phyloP scores from a whole-genome alignment of 2,797 vertebrate genomes.

The Hydrocynus forskahlii region DNA sequence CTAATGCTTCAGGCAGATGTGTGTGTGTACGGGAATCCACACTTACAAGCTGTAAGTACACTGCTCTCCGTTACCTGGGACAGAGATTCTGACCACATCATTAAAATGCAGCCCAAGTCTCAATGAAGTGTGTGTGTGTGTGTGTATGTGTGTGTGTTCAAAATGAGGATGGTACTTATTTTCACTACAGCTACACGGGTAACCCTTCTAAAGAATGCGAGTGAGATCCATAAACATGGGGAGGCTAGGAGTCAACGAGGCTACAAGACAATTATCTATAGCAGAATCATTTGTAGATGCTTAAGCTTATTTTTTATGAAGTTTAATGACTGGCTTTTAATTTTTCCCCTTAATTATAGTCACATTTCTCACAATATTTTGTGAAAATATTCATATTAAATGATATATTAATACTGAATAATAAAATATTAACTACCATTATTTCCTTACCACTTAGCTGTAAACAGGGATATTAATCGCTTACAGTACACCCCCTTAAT shows the following conservation, averaged over 20 bases:
- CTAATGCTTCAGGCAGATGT: constrained; percentile 82
- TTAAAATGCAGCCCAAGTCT: constrained; percentile 31
- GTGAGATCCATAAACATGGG: neutral
- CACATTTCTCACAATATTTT: neutral
- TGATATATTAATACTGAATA: no score
- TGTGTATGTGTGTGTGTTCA: constrained; percentile 8
- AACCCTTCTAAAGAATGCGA: neutral
- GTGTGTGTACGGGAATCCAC: constrained; percentile 79
- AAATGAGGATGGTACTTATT: neutral
- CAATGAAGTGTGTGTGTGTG: constrained; percentile 2
- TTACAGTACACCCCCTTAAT: neutral
- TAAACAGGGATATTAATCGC: neutral
- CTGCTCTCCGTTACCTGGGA: constrained; percentile 23
- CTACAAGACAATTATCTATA: neutral
- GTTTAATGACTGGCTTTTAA: no score
- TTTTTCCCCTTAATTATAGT: no score
- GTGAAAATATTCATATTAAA: neutral
- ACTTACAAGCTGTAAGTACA: constrained; percentile 75
- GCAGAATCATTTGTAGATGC: neutral
- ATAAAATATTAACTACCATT: neutral
- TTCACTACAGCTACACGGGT: neutral
- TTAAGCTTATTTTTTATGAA: neutral
- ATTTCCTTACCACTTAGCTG: neutral
- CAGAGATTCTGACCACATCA: constrained; percentile 27
- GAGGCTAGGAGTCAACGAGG: neutral